Base-by-base conservation (phyloP, 2,888 invertebrate species). In the Crocallis elinguaria region DNA sequence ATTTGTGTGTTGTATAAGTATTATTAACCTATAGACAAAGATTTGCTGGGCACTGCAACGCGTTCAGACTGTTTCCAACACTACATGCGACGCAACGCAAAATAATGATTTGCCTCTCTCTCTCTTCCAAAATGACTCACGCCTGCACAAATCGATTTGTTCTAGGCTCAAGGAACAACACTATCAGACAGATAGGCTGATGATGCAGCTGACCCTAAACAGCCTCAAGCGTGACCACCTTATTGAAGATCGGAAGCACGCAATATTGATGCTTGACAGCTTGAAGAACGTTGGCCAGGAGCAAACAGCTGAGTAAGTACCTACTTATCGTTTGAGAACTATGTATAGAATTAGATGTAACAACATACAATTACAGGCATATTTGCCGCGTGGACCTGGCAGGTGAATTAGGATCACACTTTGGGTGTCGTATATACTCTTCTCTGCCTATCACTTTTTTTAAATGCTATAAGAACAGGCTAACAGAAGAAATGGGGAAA, bases 211-310 rank as follows among this genome's bases (percentile, higher is more conserved):
- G 33, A 74, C 84, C 0, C 60, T 84, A 13, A 92, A 90, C 58
- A 79, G 86, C 39, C 70, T 78, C n/a, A 88, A 90, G 56, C 79
- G 92, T 0, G 86, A 93, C 56, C 76, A 78, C 0, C 77, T 92
- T n/a, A 71, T 92, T 19, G 90, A 89, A 32, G 89, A 91, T 54
- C 84, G 88, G 29, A 90, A 92, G 57, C 92, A 93, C 51, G 93
- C 93, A 3, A 65, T 86, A 1, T 36, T 90, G 56, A 88, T 92
- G 84, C 75, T 93, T 0, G 90, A 92, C 35, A 77, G 81, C 0
- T 71, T 93, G 29, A 90, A 93, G 62, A 92, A 93, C 61, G 77
- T 88, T 5, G 90, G 91, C 2, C 91, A 91, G 57, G 90, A 90
- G 58, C 63, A 60, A 6, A 88, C 90, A 3, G 73, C 82, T 0